These are phyloP conservation scores for Argyrosomus japonicus DNA, from an alignment of 2,113 vertebrate genomes.

Conservation along the genomic window DNA sequence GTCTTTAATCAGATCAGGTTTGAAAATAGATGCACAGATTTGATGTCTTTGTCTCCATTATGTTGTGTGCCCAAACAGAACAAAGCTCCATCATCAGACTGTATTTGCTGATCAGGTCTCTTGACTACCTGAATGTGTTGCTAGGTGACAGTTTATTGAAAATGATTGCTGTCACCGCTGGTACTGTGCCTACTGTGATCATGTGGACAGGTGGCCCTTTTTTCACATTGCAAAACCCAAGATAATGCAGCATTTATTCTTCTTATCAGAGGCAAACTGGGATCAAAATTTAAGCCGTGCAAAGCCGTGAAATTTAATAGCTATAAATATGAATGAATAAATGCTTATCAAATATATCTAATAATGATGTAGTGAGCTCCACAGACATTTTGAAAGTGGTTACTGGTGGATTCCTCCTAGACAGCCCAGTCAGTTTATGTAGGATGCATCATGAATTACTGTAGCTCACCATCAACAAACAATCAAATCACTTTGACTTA, in stretches of 20 bases:
- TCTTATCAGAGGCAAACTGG: not conserved
- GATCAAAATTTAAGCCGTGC: not conserved
- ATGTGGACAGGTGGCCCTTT: conserved; percentile 27
- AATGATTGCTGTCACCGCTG: conserved; percentile 21
- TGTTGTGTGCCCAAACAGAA: not conserved
- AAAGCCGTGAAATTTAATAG: not conserved
- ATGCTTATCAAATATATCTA: not conserved
- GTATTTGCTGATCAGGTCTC: conserved; percentile 37
- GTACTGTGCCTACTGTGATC: conserved; percentile 13
- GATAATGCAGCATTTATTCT: not conserved
- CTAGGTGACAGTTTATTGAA: conserved; percentile 65
- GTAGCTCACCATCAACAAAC: not conserved
- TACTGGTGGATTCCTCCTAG: not conserved
- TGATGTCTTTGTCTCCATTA: not conserved
- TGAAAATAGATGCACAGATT: not conserved
- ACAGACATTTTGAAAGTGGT: not conserved
- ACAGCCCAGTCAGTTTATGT: not conserved
- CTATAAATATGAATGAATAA: not conserved
- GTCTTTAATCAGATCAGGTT: not conserved
- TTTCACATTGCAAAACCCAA: not conserved
- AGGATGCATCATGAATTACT: not conserved
- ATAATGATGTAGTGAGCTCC: not conserved
- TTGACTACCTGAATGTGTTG: conserved; percentile 54
- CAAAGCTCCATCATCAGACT: conserved; percentile 20
- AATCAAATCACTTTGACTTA: not conserved